Conservation (phyloP, 2,113 vertebrate genomes). For the Nothoprocta perdicaria region DNA sequence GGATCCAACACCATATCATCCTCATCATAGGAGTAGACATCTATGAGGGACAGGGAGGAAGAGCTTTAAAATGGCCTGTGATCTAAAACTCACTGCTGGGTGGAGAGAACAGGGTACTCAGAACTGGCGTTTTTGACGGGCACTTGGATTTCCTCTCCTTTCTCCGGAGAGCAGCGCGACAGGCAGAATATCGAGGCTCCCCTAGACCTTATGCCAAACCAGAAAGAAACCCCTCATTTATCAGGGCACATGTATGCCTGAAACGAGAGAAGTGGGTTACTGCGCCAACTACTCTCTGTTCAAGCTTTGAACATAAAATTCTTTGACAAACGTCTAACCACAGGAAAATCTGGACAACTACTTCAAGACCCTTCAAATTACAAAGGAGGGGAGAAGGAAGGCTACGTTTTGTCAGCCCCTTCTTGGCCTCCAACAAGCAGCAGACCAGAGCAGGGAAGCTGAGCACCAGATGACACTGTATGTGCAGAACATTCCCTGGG, state of each 20-base stretch:
- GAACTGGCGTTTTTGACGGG: background rate
- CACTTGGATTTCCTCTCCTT: background rate
- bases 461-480: fast-evolving
- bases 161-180: background rate
- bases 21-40: constrained; percentile 97
- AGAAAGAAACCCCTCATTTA: background rate
- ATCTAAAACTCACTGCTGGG: background rate
- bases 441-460: background rate
- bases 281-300: background rate
- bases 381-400: background rate
- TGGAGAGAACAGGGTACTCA: background rate
- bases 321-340: background rate
- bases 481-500: background rate
- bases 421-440: background rate
- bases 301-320: background rate
- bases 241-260: background rate
- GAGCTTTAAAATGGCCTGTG: background rate
- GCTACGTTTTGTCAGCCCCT: background rate
- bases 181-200: background rate
- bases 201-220: background rate
- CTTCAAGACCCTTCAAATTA: background rate
- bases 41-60: constrained; percentile 66
- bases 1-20: constrained; percentile 98
- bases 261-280: background rate
- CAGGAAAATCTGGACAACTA: background rate